A percentile compares a stretch with the other conserved stretches of the same genome.
These are phyloP conservation scores for Leucoraja ocellata DNA, from an alignment of 2,797 vertebrate genomes.

Conservation along the genomic window DNA sequence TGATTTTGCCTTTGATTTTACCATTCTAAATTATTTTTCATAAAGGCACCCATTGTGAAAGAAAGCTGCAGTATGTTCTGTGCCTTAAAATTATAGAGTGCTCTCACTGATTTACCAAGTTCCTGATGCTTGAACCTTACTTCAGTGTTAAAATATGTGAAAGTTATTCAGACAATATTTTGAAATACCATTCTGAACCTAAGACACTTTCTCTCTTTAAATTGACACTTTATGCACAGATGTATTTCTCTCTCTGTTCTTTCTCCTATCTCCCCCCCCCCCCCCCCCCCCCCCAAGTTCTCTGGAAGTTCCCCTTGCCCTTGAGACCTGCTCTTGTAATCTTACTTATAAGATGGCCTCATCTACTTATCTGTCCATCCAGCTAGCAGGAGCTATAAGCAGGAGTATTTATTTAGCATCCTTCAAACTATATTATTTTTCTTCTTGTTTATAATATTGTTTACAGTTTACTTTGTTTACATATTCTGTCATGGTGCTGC, in stretches of 20 bases:
- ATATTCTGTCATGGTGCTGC: too few relatives aligned
- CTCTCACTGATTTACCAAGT: not conserved
- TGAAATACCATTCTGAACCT: not conserved
- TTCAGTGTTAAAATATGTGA: not conserved
- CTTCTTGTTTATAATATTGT: too few relatives aligned
- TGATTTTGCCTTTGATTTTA: constrained; percentile 18
- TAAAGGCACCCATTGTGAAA: not conserved
- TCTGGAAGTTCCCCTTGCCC: not conserved
- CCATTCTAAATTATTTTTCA: not conserved
- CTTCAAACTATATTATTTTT: not conserved
- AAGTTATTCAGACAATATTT: not conserved
- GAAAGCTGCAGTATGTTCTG: not conserved
- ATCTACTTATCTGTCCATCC: not conserved
- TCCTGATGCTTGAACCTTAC: not conserved
- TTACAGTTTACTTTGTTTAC: too few relatives aligned
- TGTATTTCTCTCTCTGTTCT: not conserved
- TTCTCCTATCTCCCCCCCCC: not conserved
- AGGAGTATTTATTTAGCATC: not conserved
- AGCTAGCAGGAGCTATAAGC: not conserved
- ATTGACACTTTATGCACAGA: too few relatives aligned
- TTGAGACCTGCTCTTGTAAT: not conserved
- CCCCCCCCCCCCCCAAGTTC: not conserved
- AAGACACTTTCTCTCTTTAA: not conserved
- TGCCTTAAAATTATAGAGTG: not conserved
- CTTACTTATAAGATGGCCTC: not conserved